Base-by-base conservation (phyloP, 2,113 vertebrate genomes). In the Tupaia tana region DNA sequence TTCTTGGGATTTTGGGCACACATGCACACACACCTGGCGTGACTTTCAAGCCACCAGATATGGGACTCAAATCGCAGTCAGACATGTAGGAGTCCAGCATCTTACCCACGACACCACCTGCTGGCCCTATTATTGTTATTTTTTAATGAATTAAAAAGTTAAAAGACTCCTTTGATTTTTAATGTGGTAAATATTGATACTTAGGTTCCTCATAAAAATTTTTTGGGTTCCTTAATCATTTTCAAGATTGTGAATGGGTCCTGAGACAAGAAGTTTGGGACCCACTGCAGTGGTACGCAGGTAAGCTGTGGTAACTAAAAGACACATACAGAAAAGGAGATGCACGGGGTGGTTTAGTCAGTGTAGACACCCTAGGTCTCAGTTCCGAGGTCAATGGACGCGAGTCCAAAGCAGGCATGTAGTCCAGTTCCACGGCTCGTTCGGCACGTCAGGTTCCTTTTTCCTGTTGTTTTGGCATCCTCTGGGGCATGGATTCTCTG, bases 61-160 rank as follows among this genome's bases (percentile, higher is more conserved):
- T 43, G 43, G 43, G 43, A 43, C 43, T 43, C 43, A 43, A 43
- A 43, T 43, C 43, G 43, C 43, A 43, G 43, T 43, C 43, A 43
- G 43, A 3, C 43, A 43, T 43, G 43, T 43, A 43, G 43, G 43
- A 43, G 43, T 43, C 43, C 43, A 43, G 43, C 43, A 43, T 5
- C 43, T 43, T 3, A 43, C 43, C 43, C 43, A 43, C 43, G 43
- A 43, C 43, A 43, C 43, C 43, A 43, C 43, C 43, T 43, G 43
- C 43, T 43, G 43, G 43, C 5, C 43, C 43, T 91, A 79, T 85
- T 89, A 78, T 86, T 95, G 74, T 86, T 84, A n/a, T 92, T 94
- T 94, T 95, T 91, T 93, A 96, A 91, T 84, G 31, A 67, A 89
- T 91, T 94, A 95, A 83, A 74, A 89, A 79, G 73, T 75, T 56